Percentiles rank a stretch among this genome's conserved stretches.
These are phyloP conservation scores for Chrysochloris asiatica DNA, from an alignment of 2,113 vertebrate genomes.

Conservation along the genomic window DNA sequence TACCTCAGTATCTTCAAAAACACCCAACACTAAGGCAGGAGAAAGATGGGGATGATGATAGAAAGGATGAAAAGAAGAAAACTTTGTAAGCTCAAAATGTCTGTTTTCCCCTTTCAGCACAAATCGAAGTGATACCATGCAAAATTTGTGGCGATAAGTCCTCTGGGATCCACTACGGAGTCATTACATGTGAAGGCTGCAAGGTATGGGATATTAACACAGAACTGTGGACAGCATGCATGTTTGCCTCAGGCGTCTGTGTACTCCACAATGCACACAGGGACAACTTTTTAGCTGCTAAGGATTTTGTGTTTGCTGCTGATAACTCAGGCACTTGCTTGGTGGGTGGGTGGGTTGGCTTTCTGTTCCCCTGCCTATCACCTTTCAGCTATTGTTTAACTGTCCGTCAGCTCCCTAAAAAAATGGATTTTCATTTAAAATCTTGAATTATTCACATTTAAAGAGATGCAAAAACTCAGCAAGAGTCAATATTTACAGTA, in stretches of 20 bases:
- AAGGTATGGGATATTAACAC: constrained; percentile 89
- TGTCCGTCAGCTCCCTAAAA: constrained; percentile 49
- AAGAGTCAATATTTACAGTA: neutral
- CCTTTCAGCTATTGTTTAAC: constrained; percentile 2
- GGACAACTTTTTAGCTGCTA: neutral
- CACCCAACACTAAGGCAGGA: neutral
- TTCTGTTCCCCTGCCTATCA: neutral
- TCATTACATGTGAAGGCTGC: constrained; percentile 99
- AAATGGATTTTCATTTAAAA: constrained; percentile 61
- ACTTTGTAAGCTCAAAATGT: constrained; percentile 65
- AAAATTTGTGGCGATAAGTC: constrained; percentile 99
- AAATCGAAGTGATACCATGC: constrained; percentile 99
- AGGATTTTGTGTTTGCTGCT: neutral
- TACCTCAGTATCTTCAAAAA: neutral
- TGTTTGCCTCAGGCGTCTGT: constrained; percentile 41
- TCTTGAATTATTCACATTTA: neutral
- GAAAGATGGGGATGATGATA: neutral
- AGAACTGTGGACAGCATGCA: constrained; percentile 8
- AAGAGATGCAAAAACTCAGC: neutral
- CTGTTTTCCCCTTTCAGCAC: constrained; percentile 89
- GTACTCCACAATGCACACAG: neutral
- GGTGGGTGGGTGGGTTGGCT: neutral
- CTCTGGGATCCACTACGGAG: constrained; percentile 99
- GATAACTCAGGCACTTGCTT: neutral
- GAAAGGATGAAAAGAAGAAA: neutral